Evolutionary conservation across 37 sponge, comb jelly and placozoan species (phyloP).

Genomic region (Eunapius fragilis): DNA sequence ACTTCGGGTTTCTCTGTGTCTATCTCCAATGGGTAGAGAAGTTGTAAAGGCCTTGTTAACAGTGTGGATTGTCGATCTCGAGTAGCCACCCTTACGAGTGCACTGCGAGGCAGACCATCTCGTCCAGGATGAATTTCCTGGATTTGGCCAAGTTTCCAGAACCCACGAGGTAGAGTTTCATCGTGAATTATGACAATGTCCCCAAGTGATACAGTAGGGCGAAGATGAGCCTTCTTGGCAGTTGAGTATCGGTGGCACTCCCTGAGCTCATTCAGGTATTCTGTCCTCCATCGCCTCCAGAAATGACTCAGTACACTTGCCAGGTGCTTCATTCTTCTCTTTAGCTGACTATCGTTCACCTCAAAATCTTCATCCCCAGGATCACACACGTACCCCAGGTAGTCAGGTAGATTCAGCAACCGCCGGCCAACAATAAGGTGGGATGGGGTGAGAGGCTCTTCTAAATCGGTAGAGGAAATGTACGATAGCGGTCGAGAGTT

Average conservation of each 20-base stretch:
- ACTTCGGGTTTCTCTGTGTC: neutral
- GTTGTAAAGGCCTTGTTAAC: constrained; percentile 2
- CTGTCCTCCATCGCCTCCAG: constrained; percentile 7
- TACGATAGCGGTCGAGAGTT: constrained; percentile 5
- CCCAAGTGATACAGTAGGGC: neutral
- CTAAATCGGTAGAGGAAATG: constrained; percentile 9
- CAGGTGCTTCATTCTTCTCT: neutral
- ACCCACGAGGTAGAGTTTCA: neutral
- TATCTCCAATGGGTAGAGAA: constrained; percentile 7
- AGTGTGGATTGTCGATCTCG: neutral
- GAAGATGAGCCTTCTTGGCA: neutral
- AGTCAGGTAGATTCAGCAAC: constrained; percentile 16
- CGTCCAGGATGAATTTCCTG: constrained; percentile 5
- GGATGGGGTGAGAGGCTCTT: constrained; percentile 5
- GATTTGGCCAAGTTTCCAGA: constrained; percentile 7
- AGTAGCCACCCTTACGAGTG: neutral
- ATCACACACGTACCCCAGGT: neutral
- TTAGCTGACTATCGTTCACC: neutral
- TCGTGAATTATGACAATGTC: constrained; percentile 2
- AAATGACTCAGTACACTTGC: constrained; percentile 1
- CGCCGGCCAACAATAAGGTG: neutral
- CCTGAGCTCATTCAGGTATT: neutral
- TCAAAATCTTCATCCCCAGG: constrained; percentile 14
- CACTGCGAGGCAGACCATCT: constrained; percentile 4
- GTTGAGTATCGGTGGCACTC: neutral